Evolutionary conservation across 2,113 vertebrate genomes (phyloP), one percentile per base, ranked within the genome.

Genomic region (Cynoglossus semilaevis): DNA sequence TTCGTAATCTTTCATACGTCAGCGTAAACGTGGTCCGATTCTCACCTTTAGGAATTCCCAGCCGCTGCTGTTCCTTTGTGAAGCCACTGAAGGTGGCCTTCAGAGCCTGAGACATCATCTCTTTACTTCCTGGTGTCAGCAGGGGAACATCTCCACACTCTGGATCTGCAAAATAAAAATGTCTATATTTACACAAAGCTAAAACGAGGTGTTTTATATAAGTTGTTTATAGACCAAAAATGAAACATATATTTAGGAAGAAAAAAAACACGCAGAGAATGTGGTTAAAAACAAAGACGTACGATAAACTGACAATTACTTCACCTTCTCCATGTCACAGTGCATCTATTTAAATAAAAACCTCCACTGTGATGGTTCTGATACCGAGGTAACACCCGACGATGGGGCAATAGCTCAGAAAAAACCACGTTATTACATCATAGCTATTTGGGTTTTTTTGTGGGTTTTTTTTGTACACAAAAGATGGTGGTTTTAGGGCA

Each of bases 81-180:
- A 99, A 99, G 70, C 96, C 97, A 0, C 96, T 99, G 87, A 99
- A 99, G 0, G 96, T 99, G 78, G 94, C 96, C 79, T 96, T 95
- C 81, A 99, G 49, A 0, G 97, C 97, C 88, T 99, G 96, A 57
- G 96, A 98, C 96, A 99, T 98, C 96, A 99, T 98, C 81, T 98
- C 96, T 86, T 99, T 99, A 86, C 97, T 99, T 84, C 95, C 96
- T 47, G 97, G 96, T 19, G 97, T 99, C 73, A 99, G 83, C 18
- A 98, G 87, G 9, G 97, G 97, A 45, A 99, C 96, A 59, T 99
- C 97, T 0, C 94, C 94, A 77, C 96, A 98, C 88, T 99, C 97
- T 80, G 96, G 94, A 82, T 99, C 97, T 98, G 91, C 51, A 38
- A 36, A 88, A 83, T 63, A 65, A 40, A 40, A 42, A 55, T 19